These are phyloP conservation scores for Clarias pachynema DNA, from an alignment of 2,797 vertebrate genomes.

Conservation along the genomic window DNA sequence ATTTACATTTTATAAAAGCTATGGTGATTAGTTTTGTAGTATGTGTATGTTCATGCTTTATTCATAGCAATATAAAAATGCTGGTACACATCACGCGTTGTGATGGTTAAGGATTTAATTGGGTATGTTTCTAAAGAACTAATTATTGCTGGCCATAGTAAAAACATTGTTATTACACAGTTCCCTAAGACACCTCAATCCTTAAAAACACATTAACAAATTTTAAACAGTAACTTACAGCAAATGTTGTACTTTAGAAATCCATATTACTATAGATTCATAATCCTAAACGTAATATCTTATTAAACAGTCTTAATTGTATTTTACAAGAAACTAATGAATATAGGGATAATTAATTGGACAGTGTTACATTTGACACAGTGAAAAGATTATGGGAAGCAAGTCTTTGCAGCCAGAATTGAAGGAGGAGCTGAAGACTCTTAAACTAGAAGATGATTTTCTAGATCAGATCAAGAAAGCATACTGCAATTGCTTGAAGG, in stretches of 20 bases:
- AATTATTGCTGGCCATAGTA: not conserved
- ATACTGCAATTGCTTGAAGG: constrained; percentile 68
- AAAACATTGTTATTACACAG: not conserved
- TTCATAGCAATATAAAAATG: not conserved
- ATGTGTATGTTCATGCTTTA: not conserved
- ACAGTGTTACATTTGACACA: constrained; percentile 42
- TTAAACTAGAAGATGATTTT: constrained; percentile 71
- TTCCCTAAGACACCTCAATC: not conserved
- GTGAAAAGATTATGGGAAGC: constrained; percentile 70
- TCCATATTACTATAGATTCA: not conserved
- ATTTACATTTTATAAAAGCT: not conserved
- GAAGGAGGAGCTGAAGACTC: constrained; percentile 67
- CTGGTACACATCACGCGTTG: not conserved
- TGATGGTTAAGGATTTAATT: not conserved
- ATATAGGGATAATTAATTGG: not conserved
- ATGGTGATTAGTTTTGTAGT: not conserved
- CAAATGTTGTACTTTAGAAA: not conserved
- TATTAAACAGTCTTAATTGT: not conserved
- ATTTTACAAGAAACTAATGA: not conserved
- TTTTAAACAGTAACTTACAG: not conserved
- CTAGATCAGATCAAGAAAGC: constrained; percentile 68
- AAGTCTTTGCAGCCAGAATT: constrained; percentile 76
- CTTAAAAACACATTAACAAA: not conserved
- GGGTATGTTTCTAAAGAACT: not conserved
- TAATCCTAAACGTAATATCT: not conserved